phyloP scores from a whole-genome alignment of 2,888 invertebrate species.

The Napeogenes sylphis region DNA sequence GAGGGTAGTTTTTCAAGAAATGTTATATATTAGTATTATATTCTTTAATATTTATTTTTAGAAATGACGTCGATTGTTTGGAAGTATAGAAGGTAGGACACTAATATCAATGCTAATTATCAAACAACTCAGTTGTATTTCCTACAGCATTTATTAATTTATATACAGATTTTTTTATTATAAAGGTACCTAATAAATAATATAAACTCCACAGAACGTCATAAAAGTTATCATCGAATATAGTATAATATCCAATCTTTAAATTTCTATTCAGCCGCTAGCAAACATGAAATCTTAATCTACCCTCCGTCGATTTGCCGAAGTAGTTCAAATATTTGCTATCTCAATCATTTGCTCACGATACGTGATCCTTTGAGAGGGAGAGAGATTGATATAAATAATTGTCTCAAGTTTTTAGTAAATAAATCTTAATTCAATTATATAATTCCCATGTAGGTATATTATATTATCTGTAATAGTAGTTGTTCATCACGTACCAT shows the following conservation, averaged over 20 bases:
- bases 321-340: constrained; percentile 19
- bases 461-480: too few species aligned
- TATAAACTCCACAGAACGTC: too few species aligned
- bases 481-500: too few species aligned
- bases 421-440: neutral
- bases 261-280: neutral
- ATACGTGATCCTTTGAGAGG: constrained; percentile 15
- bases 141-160: too few species aligned
- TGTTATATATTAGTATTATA: too few species aligned
- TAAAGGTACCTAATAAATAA: too few species aligned
- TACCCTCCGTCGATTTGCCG: constrained; percentile 43
- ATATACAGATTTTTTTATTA: too few species aligned
- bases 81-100: too few species aligned
- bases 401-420: neutral
- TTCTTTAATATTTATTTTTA: too few species aligned
- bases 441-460: neutral
- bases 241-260: constrained; percentile 1
- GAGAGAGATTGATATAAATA: constrained; percentile 16
- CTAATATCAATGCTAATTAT: too few species aligned
- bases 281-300: constrained; percentile 33
- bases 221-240: neutral
- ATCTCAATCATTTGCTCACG: constrained; percentile 12
- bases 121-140: too few species aligned
- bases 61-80: too few species aligned
- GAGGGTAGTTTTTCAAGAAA: neutral